Conservation (phyloP, 2,797 vertebrate species). For the Corythornis leucogaster region DNA sequence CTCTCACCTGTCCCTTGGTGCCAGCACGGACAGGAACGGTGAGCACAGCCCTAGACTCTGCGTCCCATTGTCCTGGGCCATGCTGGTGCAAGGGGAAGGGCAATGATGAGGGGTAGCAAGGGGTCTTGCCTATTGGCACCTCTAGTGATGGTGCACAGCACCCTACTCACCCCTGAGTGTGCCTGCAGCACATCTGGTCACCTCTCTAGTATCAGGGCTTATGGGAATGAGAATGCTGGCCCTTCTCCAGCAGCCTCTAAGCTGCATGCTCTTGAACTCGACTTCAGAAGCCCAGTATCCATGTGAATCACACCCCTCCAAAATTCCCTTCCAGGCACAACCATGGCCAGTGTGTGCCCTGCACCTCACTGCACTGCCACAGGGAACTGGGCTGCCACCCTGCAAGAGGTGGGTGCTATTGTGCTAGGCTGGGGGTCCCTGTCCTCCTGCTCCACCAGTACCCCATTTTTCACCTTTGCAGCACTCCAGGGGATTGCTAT, state of each 20-base stretch:
- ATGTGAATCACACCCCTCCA: fast-evolving
- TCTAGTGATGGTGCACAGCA: not conserved
- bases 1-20: not conserved
- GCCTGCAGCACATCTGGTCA: not conserved
- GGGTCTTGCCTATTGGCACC: not conserved
- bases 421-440: not conserved
- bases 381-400: constrained; percentile 20
- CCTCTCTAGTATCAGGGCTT: not conserved
- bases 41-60: not conserved
- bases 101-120: not conserved
- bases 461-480: not conserved
- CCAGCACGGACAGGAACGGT: constrained; percentile 33
- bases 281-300: not conserved
- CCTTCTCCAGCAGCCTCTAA: not conserved
- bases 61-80: fast-evolving
- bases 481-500: not conserved
- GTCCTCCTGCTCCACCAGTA: not conserved
- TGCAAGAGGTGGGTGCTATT: constrained; percentile 73
- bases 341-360: not conserved
- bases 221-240: not conserved
- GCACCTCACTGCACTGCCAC: not conserved
- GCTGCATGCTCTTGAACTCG: fast-evolving
- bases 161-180: not conserved
- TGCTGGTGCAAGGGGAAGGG: not conserved
- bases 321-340: constrained; percentile 45